Evolutionary conservation across 2,113 vertebrate genomes (phyloP), one percentile per base, ranked within the genome.

Genomic region (Thomomys bottae): DNA sequence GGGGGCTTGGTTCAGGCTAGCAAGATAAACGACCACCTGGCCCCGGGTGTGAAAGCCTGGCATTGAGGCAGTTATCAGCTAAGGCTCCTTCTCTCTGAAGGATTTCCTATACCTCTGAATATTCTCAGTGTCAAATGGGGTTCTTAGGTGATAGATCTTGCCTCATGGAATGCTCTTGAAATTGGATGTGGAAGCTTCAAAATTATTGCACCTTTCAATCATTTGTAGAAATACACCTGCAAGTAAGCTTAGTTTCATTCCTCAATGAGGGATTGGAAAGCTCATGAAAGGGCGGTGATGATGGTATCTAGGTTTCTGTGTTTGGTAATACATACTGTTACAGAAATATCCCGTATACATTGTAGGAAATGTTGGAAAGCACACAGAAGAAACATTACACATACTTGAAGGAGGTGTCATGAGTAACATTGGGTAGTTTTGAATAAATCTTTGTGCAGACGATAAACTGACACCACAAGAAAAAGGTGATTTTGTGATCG

Each of bases 121-220:
- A 12, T 68, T 84, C 63, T 90, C n/a, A 76, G 59, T 49, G 28
- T 32, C 5, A 49, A 49, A 45, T 66, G 10, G 9, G 3, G 2
- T 57, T 24, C 57, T 7, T 10, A 28, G 3, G 40, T 82, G 17
- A 30, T 64, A 49, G 26, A 40, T 17, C n/a, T 84, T 76, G 76
- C n/a, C 66, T 32, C 6, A 18, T 38, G 54, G 24, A 45, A 45
- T 84, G 38, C 75, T 81, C 78, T 73, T 38, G 42, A 80, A 81
- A 63, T 54, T 82, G 40, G 24, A 49, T 83, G 32, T 75, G 15
- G 30, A 21, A 92, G 1, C 10, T 18, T 7, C 87, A 49, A n/a
- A n/a, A n/a, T n/a, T n/a, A n/a, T n/a, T 87, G 91, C 95, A 3
- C 83, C 67, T 63, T 83, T 26, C 54, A 70, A 2, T 87, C 79